Conservation (phyloP, 2,888 invertebrate species). For the Netelia inedita region DNA sequence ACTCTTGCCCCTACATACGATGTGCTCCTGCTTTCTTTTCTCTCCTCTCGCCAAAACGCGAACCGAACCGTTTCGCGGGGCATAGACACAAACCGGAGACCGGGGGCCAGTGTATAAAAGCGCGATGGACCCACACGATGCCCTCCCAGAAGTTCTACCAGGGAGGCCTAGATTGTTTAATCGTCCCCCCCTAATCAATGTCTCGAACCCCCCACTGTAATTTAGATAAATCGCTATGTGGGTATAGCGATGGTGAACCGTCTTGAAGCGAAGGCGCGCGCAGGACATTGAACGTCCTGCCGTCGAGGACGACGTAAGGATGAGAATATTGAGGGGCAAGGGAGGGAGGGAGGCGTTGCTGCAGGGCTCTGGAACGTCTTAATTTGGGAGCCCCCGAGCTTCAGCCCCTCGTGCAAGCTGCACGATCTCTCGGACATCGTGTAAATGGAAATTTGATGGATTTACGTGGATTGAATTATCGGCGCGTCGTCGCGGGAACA, state of each 20-base stretch:
- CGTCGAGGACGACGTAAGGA: conserved; percentile 29
- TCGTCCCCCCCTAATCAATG: conserved; percentile 84
- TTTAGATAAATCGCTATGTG: conserved; percentile 82
- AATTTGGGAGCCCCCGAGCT: conserved; percentile 75
- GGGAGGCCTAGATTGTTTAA: conserved; percentile 85
- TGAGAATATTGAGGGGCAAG: conserved; percentile 38
- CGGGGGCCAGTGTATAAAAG: conserved; percentile 34
- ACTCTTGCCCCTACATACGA: conserved; percentile 42
- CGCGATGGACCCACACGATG: conserved; percentile 56
- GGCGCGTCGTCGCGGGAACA: conserved; percentile 52
- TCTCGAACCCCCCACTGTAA: conserved; percentile 81
- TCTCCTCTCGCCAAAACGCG: conserved; percentile 75
- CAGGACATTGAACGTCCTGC: conserved; percentile 64
- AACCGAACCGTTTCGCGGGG: conserved; percentile 64
- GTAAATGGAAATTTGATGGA: conserved; percentile 70
- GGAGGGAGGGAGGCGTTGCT: conserved; percentile 59
- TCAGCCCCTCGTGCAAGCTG: conserved; percentile 16
- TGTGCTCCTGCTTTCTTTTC: not conserved
- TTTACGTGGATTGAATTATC: conserved; percentile 70
- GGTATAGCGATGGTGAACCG: conserved; percentile 68
- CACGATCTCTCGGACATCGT: conserved; percentile 53
- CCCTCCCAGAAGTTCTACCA: conserved; percentile 84
- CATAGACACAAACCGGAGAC: conserved; percentile 63
- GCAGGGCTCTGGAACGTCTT: conserved; percentile 74
- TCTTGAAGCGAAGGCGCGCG: conserved; percentile 72